Evolutionary conservation across 2,113 vertebrate genomes (phyloP).

Genomic region (Ploceus nigricollis): DNA sequence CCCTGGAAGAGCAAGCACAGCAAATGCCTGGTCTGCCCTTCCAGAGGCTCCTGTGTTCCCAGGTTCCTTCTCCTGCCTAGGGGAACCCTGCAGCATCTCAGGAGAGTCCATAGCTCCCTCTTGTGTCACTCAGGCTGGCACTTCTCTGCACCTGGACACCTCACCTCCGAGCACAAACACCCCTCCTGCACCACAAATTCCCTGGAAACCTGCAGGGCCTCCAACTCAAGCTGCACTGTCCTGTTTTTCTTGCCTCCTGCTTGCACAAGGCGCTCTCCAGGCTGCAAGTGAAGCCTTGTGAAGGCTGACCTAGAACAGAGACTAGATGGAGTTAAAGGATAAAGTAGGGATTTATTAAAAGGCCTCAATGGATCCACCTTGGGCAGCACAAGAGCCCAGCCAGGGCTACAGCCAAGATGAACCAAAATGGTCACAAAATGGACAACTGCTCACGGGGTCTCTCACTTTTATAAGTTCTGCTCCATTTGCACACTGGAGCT

Average conservation of each 20-base stretch:
- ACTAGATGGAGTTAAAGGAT: accelerated
- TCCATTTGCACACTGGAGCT: neutral
- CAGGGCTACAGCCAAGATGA: neutral
- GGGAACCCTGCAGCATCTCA: neutral
- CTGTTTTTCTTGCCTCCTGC: neutral
- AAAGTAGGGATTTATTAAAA: neutral
- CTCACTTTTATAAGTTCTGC: neutral
- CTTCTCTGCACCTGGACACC: neutral
- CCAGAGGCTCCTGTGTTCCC: neutral
- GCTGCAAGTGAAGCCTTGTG: neutral
- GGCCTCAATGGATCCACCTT: neutral
- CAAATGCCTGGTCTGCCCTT: neutral
- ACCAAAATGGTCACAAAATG: neutral
- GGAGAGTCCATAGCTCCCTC: slow-evolving; percentile 34
- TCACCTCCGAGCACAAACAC: neutral
- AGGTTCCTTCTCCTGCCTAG: neutral
- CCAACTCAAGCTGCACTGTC: neutral
- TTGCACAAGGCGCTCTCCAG: neutral
- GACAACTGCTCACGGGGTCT: accelerated
- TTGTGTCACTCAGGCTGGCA: neutral
- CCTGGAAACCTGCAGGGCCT: neutral
- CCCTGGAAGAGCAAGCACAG: neutral
- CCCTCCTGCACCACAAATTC: neutral
- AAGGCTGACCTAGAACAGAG: neutral
- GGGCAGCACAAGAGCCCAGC: neutral